Base-by-base conservation (phyloP, 2,113 vertebrate genomes). In the Erythrolamprus reginae region DNA sequence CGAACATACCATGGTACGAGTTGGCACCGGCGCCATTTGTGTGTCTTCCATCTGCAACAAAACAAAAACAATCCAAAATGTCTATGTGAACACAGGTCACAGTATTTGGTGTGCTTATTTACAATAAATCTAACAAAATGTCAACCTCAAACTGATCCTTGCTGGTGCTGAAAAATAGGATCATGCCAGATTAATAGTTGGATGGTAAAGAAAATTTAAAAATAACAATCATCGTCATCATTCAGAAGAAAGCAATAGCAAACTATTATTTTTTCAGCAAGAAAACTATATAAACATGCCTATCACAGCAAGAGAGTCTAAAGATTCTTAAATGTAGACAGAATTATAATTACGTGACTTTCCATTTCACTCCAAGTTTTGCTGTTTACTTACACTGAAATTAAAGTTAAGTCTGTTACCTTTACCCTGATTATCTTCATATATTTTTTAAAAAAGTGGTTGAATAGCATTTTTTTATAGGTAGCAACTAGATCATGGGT, bases 11-110 rank as follows among this genome's bases (percentile, higher is more conserved):
- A 99, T 0, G 99, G 98, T 0, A 99, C 99, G 83, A 99, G 95
- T 84, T 99, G 99, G 96, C 99, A 99, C 87, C 98, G 97, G 88
- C 98, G 98, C 99, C 99, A 99, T 87, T 99, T 99, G 96, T 99
- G 99, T 0, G 98, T 98, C 95, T 99, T 99, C 99, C 99, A 99
- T 92, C 99, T 99, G 93, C 89, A 96, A 93, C 0, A 9, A 4
- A n/a, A 82, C 12, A 23, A 51, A 13, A n/a, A 2, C 13, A 65
- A n/a, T 4, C 28, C 61, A n/a, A 45, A 47, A 24, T 86, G 90
- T 53, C 70, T 15, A 92, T 53, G 28, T 90, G 10, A 82, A 89
- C 24, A 90, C 0, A 90, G 86, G n/a, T 48, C 61, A 85, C 82
- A 86, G 17, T 1, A 91, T 38, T 7, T 38, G 86, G 5, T 42